Conservation (phyloP, 1,140 invertebrate species). For the Trichonephila clavipes region DNA sequence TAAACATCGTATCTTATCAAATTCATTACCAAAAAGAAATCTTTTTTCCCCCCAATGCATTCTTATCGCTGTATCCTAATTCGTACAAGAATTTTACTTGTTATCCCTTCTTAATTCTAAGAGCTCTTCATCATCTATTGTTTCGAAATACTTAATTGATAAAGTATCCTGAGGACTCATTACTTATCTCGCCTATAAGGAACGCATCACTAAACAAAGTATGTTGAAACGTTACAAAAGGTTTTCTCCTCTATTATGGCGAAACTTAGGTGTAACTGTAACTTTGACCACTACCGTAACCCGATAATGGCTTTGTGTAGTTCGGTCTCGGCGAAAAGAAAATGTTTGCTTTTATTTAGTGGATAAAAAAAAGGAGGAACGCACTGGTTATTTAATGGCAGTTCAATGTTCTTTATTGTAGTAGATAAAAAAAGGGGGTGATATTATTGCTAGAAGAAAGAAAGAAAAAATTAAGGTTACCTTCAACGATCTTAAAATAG, state of each 20-base stretch:
- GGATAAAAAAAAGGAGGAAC: neutral
- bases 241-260: neutral
- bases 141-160: neutral
- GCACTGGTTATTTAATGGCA: neutral
- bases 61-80: too few relatives aligned
- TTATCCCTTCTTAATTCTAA: neutral
- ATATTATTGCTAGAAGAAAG: neutral
- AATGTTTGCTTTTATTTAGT: neutral
- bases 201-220: conserved; percentile 17
- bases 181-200: neutral
- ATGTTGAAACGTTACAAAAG: neutral
- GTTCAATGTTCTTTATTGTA: conserved; percentile 4
- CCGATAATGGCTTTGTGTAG: neutral
- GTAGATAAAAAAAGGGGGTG: neutral
- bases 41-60: too few relatives aligned
- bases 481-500: neutral
- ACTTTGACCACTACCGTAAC: neutral
- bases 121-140: neutral
- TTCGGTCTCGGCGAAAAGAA: neutral
- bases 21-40: too few relatives aligned
- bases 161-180: neutral
- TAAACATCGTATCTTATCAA: too few relatives aligned
- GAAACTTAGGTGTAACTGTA: neutral
- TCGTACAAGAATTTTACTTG: too few relatives aligned
- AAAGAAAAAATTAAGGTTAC: neutral